phyloP scores from a whole-genome alignment of 2,113 vertebrate genomes.

The Laticauda colubrina region DNA sequence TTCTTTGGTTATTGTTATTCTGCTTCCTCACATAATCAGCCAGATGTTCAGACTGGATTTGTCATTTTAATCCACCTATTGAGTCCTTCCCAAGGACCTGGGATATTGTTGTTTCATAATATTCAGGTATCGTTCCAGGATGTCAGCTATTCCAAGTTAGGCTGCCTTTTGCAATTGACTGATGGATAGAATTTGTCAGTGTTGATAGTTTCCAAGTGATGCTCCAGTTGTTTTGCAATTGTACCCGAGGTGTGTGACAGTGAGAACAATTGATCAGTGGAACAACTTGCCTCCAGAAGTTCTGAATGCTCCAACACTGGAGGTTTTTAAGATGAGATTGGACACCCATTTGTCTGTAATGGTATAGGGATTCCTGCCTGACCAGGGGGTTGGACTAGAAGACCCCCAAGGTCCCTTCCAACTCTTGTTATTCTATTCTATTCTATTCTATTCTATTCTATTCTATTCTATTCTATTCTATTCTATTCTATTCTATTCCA shows the following conservation, averaged over 20 bases:
- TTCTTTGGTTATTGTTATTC: neutral
- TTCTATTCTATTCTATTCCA: no score
- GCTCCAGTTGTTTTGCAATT: neutral
- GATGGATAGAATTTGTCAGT: neutral
- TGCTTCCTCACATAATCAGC: neutral
- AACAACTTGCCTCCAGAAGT: no score
- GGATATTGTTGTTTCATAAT: neutral
- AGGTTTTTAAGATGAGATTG: no score
- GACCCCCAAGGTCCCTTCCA: no score
- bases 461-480: no score
- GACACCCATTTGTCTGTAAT: no score
- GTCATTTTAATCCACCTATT: neutral
- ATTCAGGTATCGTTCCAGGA: neutral
- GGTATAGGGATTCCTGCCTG: no score
- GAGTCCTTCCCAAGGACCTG: neutral
- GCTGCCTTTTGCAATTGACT: neutral
- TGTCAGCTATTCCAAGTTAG: neutral
- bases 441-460: no score
- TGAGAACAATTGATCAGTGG: no score
- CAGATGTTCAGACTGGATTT: neutral
- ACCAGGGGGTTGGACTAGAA: no score
- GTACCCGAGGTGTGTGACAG: neutral
- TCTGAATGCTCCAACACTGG: no score
- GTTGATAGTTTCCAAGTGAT: neutral
- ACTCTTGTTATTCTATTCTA: no score